Conservation (phyloP, 2,888 invertebrate genomes). For the Nomada flava region DNA sequence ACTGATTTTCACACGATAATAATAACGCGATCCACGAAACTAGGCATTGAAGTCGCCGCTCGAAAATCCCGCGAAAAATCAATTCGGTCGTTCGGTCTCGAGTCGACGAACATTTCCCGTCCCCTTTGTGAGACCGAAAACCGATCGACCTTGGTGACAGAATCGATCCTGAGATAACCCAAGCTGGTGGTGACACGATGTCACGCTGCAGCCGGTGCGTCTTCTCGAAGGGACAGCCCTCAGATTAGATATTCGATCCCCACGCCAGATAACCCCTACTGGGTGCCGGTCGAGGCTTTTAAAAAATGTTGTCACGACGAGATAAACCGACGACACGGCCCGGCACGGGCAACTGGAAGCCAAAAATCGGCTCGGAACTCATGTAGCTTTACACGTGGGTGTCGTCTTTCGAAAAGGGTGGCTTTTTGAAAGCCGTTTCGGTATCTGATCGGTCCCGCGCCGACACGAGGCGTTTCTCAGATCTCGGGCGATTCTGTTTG, state of each 20-base stretch:
- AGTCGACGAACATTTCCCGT: background rate
- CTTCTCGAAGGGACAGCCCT: constrained; percentile 54
- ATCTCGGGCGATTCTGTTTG: background rate
- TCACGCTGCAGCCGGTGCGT: constrained; percentile 68
- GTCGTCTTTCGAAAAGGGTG: constrained; percentile 23
- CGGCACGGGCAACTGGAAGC: constrained; percentile 31
- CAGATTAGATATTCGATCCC: constrained; percentile 72
- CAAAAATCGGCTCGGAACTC: constrained; percentile 2
- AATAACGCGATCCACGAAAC: constrained; percentile 2
- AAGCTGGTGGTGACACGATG: constrained; percentile 64
- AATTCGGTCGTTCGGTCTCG: background rate
- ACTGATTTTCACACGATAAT: background rate
- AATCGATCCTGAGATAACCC: constrained; percentile 64
- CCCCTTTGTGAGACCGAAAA: constrained; percentile 42
- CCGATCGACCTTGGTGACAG: constrained; percentile 50
- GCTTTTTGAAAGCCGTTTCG: background rate
- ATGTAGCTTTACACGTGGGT: constrained; percentile 28
- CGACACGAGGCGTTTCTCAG: constrained; percentile 1
- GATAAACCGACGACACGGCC: constrained; percentile 57
- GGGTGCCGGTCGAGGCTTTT: constrained; percentile 36
- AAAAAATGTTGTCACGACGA: constrained; percentile 61
- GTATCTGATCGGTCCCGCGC: constrained; percentile 9
- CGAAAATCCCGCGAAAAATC: background rate
- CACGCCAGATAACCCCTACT: constrained; percentile 58
- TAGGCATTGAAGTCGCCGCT: constrained; percentile 51